Conservation (phyloP, 2,113 vertebrate genomes). For the Kryptolebias marmoratus region DNA sequence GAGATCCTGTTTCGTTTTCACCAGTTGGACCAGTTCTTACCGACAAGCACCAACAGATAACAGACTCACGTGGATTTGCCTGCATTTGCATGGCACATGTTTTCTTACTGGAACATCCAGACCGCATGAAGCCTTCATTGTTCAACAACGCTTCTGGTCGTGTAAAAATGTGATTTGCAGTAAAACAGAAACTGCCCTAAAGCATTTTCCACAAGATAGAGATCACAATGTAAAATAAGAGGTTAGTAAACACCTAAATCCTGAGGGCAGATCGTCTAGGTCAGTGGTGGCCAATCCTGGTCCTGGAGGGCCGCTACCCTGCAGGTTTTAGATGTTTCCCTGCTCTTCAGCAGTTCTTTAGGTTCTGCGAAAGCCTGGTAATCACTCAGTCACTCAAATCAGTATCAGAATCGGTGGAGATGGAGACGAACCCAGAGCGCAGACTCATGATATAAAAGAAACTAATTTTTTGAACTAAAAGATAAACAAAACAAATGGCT, state of each 20-base stretch:
- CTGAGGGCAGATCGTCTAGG: neutral
- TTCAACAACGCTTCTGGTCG: slow-evolving; percentile 25
- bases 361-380: no score
- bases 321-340: no score
- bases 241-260: neutral
- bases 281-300: no score
- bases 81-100: slow-evolving; percentile 59
- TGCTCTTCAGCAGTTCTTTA: no score
- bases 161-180: slow-evolving; percentile 14
- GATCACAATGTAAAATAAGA: slow-evolving; percentile 10
- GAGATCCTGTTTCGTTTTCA: neutral
- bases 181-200: slow-evolving; percentile 13
- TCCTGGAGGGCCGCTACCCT: no score
- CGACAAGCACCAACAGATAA: slow-evolving; percentile 31
- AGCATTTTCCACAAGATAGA: slow-evolving; percentile 8
- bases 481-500: no score
- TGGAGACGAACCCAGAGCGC: no score
- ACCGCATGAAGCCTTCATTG: slow-evolving; percentile 27
- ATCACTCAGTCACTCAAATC: no score
- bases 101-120: slow-evolving; percentile 37
- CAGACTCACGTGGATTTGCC: slow-evolving; percentile 45
- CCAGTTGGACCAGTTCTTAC: slow-evolving; percentile 34
- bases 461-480: no score
- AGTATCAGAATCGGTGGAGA: no score
- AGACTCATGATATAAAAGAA: no score